These are phyloP conservation scores for Rhagoletis pomonella DNA, from an alignment of 1,140 invertebrate species.

Conservation along the genomic window DNA sequence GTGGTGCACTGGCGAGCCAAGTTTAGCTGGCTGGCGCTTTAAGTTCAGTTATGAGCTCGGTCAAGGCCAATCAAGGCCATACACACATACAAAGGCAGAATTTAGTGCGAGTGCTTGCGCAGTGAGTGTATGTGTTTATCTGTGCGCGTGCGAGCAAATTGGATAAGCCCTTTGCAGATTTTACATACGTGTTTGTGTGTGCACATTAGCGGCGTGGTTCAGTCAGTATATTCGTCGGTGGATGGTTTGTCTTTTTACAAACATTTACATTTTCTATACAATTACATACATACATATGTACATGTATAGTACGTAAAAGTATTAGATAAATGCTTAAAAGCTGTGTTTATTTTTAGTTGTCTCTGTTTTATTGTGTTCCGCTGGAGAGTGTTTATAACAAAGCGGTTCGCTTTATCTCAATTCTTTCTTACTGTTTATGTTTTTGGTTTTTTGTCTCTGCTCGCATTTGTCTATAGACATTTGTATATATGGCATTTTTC, in stretches of 20 bases:
- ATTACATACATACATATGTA: no score
- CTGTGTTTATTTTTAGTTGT: background rate
- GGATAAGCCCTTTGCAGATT: background rate
- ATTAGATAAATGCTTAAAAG: background rate
- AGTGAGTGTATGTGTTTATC: background rate
- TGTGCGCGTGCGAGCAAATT: background rate
- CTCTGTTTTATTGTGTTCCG: background rate
- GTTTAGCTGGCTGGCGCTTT: slow-evolving; percentile 10
- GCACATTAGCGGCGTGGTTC: background rate
- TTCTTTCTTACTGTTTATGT: no score
- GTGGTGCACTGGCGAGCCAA: background rate
- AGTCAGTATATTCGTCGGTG: no score
- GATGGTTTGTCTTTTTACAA: no score
- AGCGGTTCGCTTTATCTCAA: no score
- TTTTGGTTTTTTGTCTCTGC: no score
- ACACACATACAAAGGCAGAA: slow-evolving; percentile 1
- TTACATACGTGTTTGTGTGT: background rate
- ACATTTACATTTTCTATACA: no score
- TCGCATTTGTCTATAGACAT: no score
- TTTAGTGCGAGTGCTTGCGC: no score
- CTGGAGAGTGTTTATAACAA: no score
- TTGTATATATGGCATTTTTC: no score
- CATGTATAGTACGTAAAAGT: no score
- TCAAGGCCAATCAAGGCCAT: slow-evolving; percentile 58
- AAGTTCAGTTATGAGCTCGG: slow-evolving; percentile 53